These are phyloP conservation scores for Coracopsis vasa DNA, from an alignment of 2,113 vertebrate species.

Conservation along the genomic window DNA sequence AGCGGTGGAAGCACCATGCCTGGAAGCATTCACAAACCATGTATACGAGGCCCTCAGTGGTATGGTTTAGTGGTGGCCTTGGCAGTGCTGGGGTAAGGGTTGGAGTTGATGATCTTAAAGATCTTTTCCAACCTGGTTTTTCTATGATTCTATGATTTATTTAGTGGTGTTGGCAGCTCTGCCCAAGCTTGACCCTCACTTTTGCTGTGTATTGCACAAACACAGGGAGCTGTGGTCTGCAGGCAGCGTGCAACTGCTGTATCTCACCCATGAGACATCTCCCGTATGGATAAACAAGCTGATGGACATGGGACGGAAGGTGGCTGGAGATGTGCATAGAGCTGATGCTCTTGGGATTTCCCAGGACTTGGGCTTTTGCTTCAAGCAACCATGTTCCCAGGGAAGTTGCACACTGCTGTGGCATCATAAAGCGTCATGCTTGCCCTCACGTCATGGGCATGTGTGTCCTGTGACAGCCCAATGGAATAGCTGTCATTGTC, in stretches of 20 bases:
- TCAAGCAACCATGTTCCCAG: fast-evolving
- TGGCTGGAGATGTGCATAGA: fast-evolving
- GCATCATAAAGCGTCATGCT: not conserved
- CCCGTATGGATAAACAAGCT: fast-evolving
- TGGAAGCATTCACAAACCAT: not conserved
- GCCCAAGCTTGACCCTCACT: fast-evolving
- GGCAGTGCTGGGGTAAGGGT: not conserved
- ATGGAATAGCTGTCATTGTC: not conserved
- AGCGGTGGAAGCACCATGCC: not conserved
- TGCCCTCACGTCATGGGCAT: not conserved
- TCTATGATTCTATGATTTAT: not conserved
- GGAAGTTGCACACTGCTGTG: not conserved
- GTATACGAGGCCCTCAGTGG: not conserved
- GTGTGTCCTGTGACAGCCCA: not conserved
- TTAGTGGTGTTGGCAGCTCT: not conserved
- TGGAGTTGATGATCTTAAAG: not conserved
- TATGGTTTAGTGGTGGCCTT: not conserved
- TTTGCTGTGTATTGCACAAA: not conserved
- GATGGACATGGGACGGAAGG: fast-evolving
- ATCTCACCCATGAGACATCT: not conserved
- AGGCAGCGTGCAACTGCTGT: fast-evolving
- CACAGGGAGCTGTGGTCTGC: fast-evolving
- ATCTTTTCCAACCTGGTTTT: not conserved
- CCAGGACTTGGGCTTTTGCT: not conserved
- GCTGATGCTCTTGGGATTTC: not conserved